Conservation (phyloP, 30 jellyfish, hydroid and myxozoan species). For the Clytia hemisphaerica region DNA sequence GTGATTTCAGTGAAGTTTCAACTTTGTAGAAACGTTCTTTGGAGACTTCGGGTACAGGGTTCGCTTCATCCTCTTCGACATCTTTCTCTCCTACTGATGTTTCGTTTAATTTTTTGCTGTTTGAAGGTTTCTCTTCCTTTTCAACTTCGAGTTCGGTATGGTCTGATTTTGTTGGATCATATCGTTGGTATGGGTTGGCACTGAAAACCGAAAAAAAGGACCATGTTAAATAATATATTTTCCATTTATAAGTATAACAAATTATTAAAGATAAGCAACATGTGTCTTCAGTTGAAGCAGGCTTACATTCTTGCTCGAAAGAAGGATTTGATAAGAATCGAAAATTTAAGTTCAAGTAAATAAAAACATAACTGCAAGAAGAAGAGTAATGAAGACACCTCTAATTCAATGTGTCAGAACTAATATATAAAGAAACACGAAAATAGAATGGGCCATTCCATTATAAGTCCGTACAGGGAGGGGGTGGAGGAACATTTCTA, state of each 20-base stretch:
- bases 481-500: no score
- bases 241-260: background rate
- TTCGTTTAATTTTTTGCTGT: background rate
- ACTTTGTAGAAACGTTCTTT: slow-evolving; percentile 43
- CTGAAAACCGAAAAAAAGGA: background rate
- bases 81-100: background rate
- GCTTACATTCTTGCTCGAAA: no score
- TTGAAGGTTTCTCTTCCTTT: background rate
- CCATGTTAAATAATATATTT: background rate
- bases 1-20: slow-evolving; percentile 24
- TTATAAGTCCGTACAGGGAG: no score
- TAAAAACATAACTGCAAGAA: no score
- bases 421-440: no score
- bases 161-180: slow-evolving; percentile 53
- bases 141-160: slow-evolving; percentile 46
- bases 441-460: no score
- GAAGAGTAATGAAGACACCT: no score
- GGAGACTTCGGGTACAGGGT: slow-evolving; percentile 50
- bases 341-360: no score
- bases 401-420: no score
- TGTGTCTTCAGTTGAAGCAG: no score
- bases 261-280: no score
- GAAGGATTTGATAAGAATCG: no score
- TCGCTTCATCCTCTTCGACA: slow-evolving; percentile 2
- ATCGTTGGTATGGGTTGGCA: slow-evolving; percentile 34